A percentile compares a stretch with the other conserved stretches of the same genome.
Conservation (phyloP, 2,113 vertebrate species). For the Pristiophorus japonicus region DNA sequence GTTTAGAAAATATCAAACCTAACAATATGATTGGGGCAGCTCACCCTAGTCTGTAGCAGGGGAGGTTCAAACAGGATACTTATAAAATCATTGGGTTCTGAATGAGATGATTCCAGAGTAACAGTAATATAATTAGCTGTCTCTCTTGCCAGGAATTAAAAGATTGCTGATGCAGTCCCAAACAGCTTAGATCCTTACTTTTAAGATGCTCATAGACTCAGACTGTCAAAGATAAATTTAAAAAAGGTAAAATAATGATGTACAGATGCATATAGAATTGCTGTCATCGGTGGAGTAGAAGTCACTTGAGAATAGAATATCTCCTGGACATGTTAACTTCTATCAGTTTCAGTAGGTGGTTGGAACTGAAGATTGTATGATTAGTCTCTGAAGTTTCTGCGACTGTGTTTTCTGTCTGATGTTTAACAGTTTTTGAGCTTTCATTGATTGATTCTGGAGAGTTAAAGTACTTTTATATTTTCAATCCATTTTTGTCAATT, state of each 20-base stretch:
- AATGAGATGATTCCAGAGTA: background rate
- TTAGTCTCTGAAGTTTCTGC: background rate
- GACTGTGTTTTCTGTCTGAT: background rate
- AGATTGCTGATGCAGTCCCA: background rate
- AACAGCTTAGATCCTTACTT: background rate
- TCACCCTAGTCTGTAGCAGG: background rate
- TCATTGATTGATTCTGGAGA: background rate
- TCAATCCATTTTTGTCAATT: background rate
- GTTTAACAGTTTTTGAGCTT: background rate
- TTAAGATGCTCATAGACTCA: background rate
- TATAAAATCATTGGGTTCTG: background rate
- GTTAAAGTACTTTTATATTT: background rate
- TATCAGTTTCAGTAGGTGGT: background rate
- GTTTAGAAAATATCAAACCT: background rate
- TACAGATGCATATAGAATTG: background rate
- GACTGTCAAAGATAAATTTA: background rate
- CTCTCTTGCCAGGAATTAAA: background rate
- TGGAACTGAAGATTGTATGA: background rate
- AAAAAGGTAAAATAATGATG: background rate
- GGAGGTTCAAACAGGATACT: background rate
- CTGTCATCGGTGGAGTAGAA: background rate
- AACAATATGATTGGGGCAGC: background rate
- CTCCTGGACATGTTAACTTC: background rate
- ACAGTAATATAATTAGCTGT: background rate
- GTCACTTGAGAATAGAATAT: background rate